A percentile compares a stretch with the other conserved stretches of the same genome.
Evolutionary conservation across 1,140 invertebrate species (phyloP).

Genomic region (Drosophila aff.): DNA sequence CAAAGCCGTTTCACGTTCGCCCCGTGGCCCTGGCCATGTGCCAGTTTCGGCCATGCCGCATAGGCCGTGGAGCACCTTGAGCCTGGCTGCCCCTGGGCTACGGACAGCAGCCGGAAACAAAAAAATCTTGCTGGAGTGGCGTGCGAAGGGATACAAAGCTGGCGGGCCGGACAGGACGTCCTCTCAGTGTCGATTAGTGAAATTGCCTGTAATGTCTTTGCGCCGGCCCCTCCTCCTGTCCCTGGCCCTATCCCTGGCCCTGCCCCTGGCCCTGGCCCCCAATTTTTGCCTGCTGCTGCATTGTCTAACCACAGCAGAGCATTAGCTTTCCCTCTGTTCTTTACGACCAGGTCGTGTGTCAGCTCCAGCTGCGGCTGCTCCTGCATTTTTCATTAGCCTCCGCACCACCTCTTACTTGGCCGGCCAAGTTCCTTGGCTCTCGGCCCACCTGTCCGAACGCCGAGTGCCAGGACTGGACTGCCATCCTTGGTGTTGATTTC

Average conservation of each 20-base stretch:
- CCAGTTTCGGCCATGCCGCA: conserved; percentile 59
- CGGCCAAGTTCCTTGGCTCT: conserved; percentile 37
- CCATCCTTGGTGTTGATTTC: conserved; percentile 48
- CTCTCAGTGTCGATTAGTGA: conserved; percentile 77
- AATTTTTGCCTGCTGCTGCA: conserved; percentile 52
- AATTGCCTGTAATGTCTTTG: conserved; percentile 75
- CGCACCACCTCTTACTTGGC: conserved; percentile 44
- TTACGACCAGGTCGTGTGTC: conserved; percentile 65
- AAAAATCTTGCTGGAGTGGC: conserved; percentile 7
- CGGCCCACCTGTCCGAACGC: conserved; percentile 54
- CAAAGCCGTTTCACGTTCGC: conserved; percentile 51
- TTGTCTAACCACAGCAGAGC: conserved; percentile 63
- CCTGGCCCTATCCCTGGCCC: conserved; percentile 4
- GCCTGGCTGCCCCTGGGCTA: conserved; percentile 48
- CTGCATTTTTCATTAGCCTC: conserved; percentile 74
- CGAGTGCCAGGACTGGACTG: conserved; percentile 8
- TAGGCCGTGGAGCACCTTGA: conserved; percentile 71
- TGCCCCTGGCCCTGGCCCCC: conserved; percentile 37
- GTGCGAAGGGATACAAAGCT: not conserved
- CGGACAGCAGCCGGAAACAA: conserved; percentile 26
- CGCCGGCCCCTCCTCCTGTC: not conserved
- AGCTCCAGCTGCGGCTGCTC: conserved; percentile 58
- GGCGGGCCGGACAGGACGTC: conserved; percentile 1
- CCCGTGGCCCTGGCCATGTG: conserved; percentile 61
- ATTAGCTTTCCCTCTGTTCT: conserved; percentile 56